A percentile compares a stretch with the other conserved stretches of the same genome.
These are phyloP conservation scores for Clanis bilineata DNA, from an alignment of 2,888 invertebrate genomes.

Conservation along the genomic window DNA sequence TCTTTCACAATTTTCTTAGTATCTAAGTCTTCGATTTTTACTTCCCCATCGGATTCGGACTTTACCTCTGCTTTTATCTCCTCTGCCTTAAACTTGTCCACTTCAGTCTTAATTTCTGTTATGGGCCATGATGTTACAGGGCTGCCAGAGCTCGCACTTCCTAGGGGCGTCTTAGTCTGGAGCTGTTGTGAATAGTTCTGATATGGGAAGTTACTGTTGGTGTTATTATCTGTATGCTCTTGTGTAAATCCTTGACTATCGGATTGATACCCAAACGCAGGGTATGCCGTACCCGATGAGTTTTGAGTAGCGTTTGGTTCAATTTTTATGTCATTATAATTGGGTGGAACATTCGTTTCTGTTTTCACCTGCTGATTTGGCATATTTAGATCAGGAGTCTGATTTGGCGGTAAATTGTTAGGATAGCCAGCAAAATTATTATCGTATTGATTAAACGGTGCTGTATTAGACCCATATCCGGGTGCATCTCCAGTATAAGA, in stretches of 20 bases:
- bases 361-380: slow-evolving; percentile 42
- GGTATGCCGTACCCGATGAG: slow-evolving; percentile 40
- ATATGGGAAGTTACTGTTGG: slow-evolving; percentile 53
- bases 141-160: slow-evolving; percentile 64
- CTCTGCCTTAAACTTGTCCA: slow-evolving; percentile 70
- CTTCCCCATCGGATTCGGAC: slow-evolving; percentile 79
- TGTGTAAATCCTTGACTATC: slow-evolving; percentile 47
- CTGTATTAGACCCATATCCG: slow-evolving; percentile 49
- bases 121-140: slow-evolving; percentile 72
- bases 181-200: slow-evolving; percentile 57
- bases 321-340: slow-evolving; percentile 50
- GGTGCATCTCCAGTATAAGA: slow-evolving; percentile 48
- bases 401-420: slow-evolving; percentile 52
- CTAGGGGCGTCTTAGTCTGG: slow-evolving; percentile 68
- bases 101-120: slow-evolving; percentile 69
- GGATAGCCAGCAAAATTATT: slow-evolving; percentile 60
- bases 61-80: slow-evolving; percentile 69
- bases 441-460: slow-evolving; percentile 61
- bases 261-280: slow-evolving; percentile 54
- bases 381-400: slow-evolving; percentile 32
- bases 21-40: slow-evolving; percentile 77
- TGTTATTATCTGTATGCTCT: slow-evolving; percentile 44
- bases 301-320: slow-evolving; percentile 49
- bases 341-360: slow-evolving; percentile 36
- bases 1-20: slow-evolving; percentile 74